Evolutionary conservation across 2,113 vertebrate species (phyloP).

Genomic region (human): DNA sequence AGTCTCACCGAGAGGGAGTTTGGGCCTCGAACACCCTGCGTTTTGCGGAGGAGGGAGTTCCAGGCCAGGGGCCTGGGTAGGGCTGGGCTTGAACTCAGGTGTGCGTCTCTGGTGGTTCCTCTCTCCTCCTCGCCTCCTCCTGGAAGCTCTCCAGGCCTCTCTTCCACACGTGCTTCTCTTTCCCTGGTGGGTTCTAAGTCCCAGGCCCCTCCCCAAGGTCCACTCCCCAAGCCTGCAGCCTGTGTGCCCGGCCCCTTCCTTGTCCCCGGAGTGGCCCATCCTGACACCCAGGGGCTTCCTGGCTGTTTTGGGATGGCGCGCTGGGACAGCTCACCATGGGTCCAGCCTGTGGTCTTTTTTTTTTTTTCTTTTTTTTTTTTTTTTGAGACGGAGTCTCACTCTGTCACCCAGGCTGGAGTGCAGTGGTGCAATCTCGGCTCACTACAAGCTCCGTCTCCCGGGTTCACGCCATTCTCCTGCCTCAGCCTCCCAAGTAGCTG

Average conservation of each 20-base stretch:
- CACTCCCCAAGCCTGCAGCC: neutral
- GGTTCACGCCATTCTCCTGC: too few relatives aligned
- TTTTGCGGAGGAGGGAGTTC: neutral
- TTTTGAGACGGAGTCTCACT: too few relatives aligned
- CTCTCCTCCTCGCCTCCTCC: neutral
- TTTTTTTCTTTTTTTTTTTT: too few relatives aligned
- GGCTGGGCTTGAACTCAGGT: too few relatives aligned
- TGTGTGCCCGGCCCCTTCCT: neutral
- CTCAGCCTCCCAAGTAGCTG: too few relatives aligned
- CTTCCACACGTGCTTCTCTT: neutral
- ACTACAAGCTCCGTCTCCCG: too few relatives aligned
- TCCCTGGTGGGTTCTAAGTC: neutral
- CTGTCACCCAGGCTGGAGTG: too few relatives aligned
- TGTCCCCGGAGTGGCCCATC: neutral
- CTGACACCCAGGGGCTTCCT: neutral
- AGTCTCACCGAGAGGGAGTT: neutral
- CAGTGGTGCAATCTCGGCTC: too few relatives aligned
- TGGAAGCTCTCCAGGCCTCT: neutral
- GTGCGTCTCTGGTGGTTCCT: neutral
- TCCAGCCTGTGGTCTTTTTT: too few relatives aligned
- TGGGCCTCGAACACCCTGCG: accelerated
- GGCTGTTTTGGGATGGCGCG: accelerated
- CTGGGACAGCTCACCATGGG: accelerated
- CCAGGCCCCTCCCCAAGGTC: neutral
- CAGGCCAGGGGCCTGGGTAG: neutral